A percentile compares a stretch with the other conserved stretches of the same genome.
Evolutionary conservation across 2,888 invertebrate species (phyloP).

Genomic region (Hymenopus coronatus): DNA sequence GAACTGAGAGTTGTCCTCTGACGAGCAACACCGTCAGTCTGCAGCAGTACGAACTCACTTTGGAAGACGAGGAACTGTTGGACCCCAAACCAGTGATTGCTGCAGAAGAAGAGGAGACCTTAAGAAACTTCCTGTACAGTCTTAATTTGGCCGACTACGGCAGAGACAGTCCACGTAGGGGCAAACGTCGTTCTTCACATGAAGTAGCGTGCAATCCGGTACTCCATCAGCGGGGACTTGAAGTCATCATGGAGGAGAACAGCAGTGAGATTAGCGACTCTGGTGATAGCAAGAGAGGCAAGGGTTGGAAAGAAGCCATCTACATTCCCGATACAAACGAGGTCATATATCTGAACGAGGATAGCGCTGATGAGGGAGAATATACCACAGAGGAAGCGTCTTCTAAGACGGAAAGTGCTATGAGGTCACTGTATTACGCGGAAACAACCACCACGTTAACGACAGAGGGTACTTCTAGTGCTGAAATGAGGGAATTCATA

Average conservation of each 20-base stretch:
- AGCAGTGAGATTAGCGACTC: slow-evolving; percentile 37
- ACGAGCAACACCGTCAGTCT: slow-evolving; percentile 30
- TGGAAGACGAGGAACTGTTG: slow-evolving; percentile 28
- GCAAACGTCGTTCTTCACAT: neutral
- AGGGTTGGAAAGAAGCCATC: slow-evolving; percentile 19
- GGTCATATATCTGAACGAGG: neutral
- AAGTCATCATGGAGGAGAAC: slow-evolving; percentile 39
- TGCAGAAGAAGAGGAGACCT: slow-evolving; percentile 42
- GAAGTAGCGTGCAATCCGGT: neutral
- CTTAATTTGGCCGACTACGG: slow-evolving; percentile 39
- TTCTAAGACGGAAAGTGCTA: neutral
- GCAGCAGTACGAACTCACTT: neutral
- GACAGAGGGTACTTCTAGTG: neutral
- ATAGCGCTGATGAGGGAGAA: neutral
- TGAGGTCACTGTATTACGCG: neutral
- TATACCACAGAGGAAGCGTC: neutral
- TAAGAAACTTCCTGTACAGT: slow-evolving; percentile 43
- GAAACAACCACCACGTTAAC: neutral
- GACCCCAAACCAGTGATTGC: slow-evolving; percentile 39
- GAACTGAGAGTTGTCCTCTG: neutral
- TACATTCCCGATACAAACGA: slow-evolving; percentile 13
- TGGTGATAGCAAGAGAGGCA: slow-evolving; percentile 25
- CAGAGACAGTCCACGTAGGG: neutral
- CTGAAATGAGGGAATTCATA: neutral
- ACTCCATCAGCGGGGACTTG: slow-evolving; percentile 28